Conservation (phyloP, 2,797 vertebrate genomes). For the Naso thynnoides region DNA sequence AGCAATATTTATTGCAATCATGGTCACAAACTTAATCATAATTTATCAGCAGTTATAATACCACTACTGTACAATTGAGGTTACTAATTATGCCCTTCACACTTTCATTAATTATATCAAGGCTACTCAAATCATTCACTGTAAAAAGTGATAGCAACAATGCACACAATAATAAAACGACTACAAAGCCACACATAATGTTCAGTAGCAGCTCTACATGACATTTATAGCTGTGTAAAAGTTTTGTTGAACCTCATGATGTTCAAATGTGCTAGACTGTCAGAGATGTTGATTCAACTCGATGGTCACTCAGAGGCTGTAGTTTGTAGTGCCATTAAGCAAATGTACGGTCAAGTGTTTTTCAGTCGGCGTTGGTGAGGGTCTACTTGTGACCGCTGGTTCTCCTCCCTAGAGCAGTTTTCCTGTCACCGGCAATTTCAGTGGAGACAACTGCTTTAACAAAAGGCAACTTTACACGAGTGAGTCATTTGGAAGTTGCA, state of each 20-base stretch:
- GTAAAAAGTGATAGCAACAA: constrained; percentile 14
- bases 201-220: not conserved
- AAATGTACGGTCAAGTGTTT: constrained; percentile 60
- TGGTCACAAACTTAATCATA: constrained; percentile 23
- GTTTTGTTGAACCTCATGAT: constrained; percentile 12
- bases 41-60: constrained; percentile 21
- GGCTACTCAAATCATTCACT: constrained; percentile 7
- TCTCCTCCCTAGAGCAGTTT: constrained; percentile 29
- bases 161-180: not conserved
- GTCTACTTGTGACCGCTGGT: constrained; percentile 50
- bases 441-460: constrained; percentile 9
- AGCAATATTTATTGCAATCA: constrained; percentile 27
- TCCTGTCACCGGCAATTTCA: constrained; percentile 10
- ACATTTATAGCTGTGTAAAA: constrained; percentile 1
- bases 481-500: constrained; percentile 44
- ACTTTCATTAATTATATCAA: constrained; percentile 22
- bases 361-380: constrained; percentile 38
- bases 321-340: constrained; percentile 56
- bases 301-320: constrained; percentile 48
- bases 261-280: constrained; percentile 21
- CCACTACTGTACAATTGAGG: not conserved
- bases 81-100: constrained; percentile 21
- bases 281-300: constrained; percentile 49
- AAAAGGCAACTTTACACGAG: constrained; percentile 37
- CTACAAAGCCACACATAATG: not conserved